Conservation (phyloP, 2,797 vertebrate species). For the Luscinia luscinia region DNA sequence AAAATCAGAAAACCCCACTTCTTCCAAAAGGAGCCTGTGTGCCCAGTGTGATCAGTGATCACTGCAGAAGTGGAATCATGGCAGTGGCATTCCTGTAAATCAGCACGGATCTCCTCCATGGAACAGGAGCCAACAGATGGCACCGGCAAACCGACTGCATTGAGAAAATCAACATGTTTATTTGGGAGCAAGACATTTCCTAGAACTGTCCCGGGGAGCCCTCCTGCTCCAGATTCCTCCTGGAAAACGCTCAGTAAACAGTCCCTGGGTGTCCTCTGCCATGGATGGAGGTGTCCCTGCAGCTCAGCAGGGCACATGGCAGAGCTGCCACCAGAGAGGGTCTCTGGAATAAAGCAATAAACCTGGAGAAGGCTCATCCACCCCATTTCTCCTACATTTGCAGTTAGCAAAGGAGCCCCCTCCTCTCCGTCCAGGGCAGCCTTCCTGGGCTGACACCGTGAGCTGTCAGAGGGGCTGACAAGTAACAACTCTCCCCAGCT, state of each 20-base stretch:
- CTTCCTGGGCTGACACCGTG: not conserved
- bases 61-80: not conserved
- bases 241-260: not conserved
- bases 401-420: not conserved
- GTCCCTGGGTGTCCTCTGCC: not conserved
- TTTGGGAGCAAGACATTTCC: constrained; percentile 34
- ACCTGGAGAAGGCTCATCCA: not conserved
- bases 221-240: not conserved
- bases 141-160: not conserved
- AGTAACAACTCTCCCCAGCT: not conserved
- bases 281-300: rapidly evolving
- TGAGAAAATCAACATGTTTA: not conserved
- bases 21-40: rapidly evolving
- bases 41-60: not conserved
- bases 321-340: not conserved
- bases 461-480: not conserved
- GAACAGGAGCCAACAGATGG: constrained; percentile 41
- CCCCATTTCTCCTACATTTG: rapidly evolving
- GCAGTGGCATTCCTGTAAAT: not conserved
- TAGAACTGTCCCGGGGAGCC: not conserved
- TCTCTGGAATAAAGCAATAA: rapidly evolving
- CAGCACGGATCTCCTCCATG: not conserved
- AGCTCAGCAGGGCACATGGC: rapidly evolving
- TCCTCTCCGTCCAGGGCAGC: not conserved
- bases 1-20: not conserved